Conservation (phyloP, 2,797 vertebrate genomes). For the Alosa sapidissima region DNA sequence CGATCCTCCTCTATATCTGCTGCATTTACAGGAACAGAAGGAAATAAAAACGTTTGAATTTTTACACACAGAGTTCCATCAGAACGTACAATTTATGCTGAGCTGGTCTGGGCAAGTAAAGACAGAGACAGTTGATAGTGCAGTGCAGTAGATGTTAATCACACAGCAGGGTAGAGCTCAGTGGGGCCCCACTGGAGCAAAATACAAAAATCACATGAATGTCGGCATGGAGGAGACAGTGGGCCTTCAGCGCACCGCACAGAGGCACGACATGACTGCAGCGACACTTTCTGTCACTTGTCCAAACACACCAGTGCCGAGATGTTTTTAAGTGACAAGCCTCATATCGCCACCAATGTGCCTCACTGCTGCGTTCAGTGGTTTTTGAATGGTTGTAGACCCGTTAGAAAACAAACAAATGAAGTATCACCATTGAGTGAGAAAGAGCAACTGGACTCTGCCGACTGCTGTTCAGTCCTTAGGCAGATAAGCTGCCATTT, state of each 20-base stretch:
- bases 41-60: neutral
- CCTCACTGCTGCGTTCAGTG: neutral
- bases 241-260: too few species aligned
- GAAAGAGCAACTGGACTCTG: neutral
- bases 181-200: neutral
- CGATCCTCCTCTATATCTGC: neutral
- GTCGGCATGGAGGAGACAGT: neutral
- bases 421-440: neutral
- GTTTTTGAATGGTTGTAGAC: neutral
- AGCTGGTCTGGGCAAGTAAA: neutral
- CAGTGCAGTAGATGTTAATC: neutral
- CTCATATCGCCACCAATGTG: neutral
- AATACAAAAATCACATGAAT: neutral
- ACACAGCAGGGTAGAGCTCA: neutral
- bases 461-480: neutral
- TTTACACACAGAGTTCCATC: neutral
- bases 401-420: neutral
- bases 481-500: neutral
- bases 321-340: too few species aligned
- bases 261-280: too few species aligned
- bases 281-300: too few species aligned
- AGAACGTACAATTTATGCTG: neutral
- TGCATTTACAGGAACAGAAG: neutral
- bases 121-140: neutral
- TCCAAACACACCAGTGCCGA: too few species aligned